Evolutionary conservation across 2,113 vertebrate genomes (phyloP).

Genomic region (Candoia aspera): DNA sequence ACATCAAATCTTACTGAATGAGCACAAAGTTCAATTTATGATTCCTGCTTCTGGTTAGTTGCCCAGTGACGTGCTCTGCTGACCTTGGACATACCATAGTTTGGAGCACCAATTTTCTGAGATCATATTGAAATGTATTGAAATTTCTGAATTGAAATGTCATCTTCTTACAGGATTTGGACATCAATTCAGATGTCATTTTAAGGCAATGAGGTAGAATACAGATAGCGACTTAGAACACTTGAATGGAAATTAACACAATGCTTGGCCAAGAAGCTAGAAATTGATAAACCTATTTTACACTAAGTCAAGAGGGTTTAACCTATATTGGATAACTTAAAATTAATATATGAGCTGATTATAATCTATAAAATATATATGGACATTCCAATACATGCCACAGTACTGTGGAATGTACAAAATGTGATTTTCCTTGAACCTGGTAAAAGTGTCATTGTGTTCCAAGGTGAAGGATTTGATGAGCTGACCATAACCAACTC

Average conservation of each 20-base stretch:
- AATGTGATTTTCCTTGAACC: background rate
- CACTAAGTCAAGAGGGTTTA: background rate
- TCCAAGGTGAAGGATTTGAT: background rate
- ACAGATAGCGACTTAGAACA: background rate
- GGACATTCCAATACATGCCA: background rate
- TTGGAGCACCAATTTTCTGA: background rate
- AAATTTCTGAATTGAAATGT: background rate
- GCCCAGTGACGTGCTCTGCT: background rate
- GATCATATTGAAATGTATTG: background rate
- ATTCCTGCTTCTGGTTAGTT: background rate
- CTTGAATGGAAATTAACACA: background rate
- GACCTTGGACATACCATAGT: background rate
- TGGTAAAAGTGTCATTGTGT: background rate
- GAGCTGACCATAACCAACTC: too few relatives aligned
- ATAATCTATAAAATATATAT: background rate
- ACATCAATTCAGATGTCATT: background rate
- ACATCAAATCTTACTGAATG: background rate
- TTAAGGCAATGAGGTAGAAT: background rate
- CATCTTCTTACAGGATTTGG: background rate
- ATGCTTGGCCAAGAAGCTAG: background rate
- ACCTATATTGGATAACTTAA: background rate
- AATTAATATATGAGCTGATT: background rate
- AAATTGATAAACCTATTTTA: background rate
- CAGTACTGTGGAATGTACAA: background rate
- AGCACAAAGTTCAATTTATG: background rate